Evolutionary conservation across 2,888 invertebrate species (phyloP), one percentile per base, ranked within the genome.

Genomic region (Harpalus rufipes): DNA sequence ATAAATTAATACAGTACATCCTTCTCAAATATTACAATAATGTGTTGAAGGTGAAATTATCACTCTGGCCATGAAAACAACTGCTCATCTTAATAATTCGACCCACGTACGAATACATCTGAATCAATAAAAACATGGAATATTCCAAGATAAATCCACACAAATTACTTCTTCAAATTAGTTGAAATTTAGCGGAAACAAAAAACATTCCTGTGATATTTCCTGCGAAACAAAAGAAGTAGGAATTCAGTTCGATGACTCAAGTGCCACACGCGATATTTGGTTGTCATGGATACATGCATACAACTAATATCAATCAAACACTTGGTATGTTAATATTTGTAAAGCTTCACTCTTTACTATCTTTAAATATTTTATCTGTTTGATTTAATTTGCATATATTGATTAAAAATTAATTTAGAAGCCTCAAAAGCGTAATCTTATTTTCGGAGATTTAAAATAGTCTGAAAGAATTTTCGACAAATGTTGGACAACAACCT

Each of bases 171-270:
- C 63, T 68, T 68, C 7, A 68, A 68, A 32, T n/a, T 39, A 14
- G 41, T 68, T 65, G 25, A 16, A 8, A 14, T 39, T 14, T 21
- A 65, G 12, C 65, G 65, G 65, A 65, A 65, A 65, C 7, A 68
- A 68, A 65, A 68, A 68, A 68, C 14, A 16, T 14, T 68, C 68
- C 39, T 14, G 68, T 14, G 14, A 39, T 41, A 68, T 68, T 68
- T 68, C 68, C 68, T 68, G 68, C 14, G 39, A 39, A 68, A 68
- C 25, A 25, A 8, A 59, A 59, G 63, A 12, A 65, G 59, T 21
- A 68, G 68, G 41, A 68, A 68, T 68, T 41, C 68, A 25, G 68
- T 68, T 68, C 68, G 68, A 68, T 68, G 68, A 68, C 68, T 68
- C 68, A 68, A 65, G 41, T 68, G 21, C 39, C 68, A 68, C 68